Percentiles rank a stretch among this genome's conserved stretches.
Conservation (phyloP, 1,140 invertebrate genomes). For the Brachionus rubens region DNA sequence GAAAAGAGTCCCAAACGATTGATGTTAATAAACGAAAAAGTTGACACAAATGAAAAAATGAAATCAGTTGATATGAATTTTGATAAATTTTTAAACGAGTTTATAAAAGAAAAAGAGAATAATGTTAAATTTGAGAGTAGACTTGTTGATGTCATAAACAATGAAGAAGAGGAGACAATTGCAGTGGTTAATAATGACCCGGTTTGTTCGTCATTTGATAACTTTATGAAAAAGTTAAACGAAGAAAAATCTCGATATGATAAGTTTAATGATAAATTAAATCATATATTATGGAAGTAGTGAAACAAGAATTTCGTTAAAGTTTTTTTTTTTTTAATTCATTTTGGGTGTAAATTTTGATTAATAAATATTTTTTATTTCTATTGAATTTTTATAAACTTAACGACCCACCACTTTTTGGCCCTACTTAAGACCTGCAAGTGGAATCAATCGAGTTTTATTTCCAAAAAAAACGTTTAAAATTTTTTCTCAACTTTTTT, state of each 20-base stretch:
- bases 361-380: too few species aligned
- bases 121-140: not conserved
- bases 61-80: conserved; percentile 2
- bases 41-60: not conserved
- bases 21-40: conserved; percentile 3
- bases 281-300: conserved; percentile 4
- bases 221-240: conserved; percentile 16
- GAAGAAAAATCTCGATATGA: conserved; percentile 3
- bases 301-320: too few species aligned
- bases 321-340: too few species aligned
- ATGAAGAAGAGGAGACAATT: not conserved
- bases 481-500: too few species aligned
- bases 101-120: conserved; percentile 2
- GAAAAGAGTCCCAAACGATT: conserved; percentile 13
- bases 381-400: too few species aligned
- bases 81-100: not conserved
- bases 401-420: too few species aligned
- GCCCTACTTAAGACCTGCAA: too few species aligned
- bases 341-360: too few species aligned
- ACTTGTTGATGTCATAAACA: not conserved
- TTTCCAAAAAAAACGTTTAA: too few species aligned
- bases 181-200: not conserved
- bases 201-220: not conserved
- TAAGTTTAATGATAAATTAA: conserved; percentile 6
- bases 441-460: too few species aligned